These are phyloP conservation scores for Aricia agestis DNA, from an alignment of 1,140 invertebrate genomes.

Conservation along the genomic window DNA sequence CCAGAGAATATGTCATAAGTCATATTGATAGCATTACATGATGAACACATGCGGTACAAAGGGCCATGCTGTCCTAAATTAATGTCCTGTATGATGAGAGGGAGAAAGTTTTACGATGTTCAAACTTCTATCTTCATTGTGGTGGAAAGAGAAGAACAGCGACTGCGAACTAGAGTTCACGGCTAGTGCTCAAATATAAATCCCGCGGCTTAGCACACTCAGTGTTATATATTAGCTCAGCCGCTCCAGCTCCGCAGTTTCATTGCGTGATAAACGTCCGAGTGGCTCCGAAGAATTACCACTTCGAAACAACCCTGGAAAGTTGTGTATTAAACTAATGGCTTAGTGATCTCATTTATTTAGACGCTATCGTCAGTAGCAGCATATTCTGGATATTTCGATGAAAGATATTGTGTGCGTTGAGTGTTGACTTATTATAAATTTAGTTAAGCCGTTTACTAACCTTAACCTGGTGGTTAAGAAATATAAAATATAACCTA, in stretches of 20 bases:
- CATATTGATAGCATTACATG: too few relatives aligned
- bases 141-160: not conserved
- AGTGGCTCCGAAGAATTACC: not conserved
- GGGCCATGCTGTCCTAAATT: too few relatives aligned
- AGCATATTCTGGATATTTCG: not conserved
- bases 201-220: not conserved
- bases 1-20: too few relatives aligned
- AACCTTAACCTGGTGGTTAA: too few relatives aligned
- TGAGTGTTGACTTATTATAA: too few relatives aligned
- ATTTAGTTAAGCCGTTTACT: too few relatives aligned
- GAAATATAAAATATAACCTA: too few relatives aligned
- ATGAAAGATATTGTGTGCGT: too few relatives aligned
- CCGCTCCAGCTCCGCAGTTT: not conserved
- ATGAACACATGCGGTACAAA: too few relatives aligned
- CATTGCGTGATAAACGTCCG: not conserved
- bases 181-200: not conserved
- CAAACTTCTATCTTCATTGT: not conserved
- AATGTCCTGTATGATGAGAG: too few relatives aligned
- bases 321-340: not conserved
- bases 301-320: not conserved
- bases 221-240: constrained; percentile 1
- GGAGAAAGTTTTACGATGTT: too few relatives aligned
- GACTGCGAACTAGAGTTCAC: not conserved
- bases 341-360: not conserved
- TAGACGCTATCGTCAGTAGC: not conserved